Evolutionary conservation across 2,888 invertebrate genomes (phyloP), one percentile per base, ranked within the genome.

Genomic region (Lucinisca nassula): DNA sequence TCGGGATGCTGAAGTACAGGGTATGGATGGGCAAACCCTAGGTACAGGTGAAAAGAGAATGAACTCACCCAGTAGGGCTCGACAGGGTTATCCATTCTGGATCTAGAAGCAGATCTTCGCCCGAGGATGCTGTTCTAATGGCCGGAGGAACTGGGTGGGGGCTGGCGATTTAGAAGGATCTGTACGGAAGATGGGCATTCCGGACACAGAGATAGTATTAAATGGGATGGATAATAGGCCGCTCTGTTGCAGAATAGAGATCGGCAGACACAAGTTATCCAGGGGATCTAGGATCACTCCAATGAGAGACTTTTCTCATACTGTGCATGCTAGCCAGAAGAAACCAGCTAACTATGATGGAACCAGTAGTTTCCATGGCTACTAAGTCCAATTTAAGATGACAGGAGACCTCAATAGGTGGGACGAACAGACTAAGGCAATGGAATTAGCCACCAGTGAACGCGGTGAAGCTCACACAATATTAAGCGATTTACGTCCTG

Each of bases 361-460:
- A 0, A 75, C 38, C 17, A 51, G 27, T 21, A 76, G 75, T 35
- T 76, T 55, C 45, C 75, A 76, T 32, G 82, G 76, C 45, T 75
- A 75, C 24, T 35, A 74, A n/a, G 82, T 82, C 1, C 82, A 82
- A 32, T 82, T 82, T 67, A 61, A 82, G 24, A 82, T 82, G 75
- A 38, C 58, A 3, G 21, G 76, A 1, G 27, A 45, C 14, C 21
- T 77, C 8, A 83, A 83, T 37, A 32, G 38, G 37, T 83, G 83
- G 78, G 74, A 77, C 30, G 27, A 82, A 21, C 1, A 0, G 1
- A 73, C 38, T 1, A 73, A 78, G 55, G 77, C 83, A 17, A 55
- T 77, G 49, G 77, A 83, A 78, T 38, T 83, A 10, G 72, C 78
- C 14, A 83, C 73, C 8, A 78, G 72, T n/a, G 38, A 78, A 55